Evolutionary conservation across 23 tunicate genomes (phyloP), one percentile per base, ranked within the genome.

Genomic region (Styela clava): DNA sequence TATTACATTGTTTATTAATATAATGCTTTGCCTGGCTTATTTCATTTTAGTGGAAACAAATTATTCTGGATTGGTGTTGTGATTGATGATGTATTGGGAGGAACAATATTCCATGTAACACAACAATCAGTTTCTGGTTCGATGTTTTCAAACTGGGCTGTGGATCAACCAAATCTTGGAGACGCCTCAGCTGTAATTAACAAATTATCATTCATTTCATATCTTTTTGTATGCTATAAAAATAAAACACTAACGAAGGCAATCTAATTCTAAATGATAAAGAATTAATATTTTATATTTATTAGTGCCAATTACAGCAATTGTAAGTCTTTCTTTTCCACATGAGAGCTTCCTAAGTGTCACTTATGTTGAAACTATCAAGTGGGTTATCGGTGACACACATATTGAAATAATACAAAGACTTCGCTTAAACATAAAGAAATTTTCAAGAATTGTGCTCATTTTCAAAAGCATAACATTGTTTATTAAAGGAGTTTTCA

Each of bases 41-140:
- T 44, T 7, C 56, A 44, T 44, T 44, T 44, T 44, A 44, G 56
- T 44, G 56, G 56, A 12, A 44, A 44, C 56, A 76, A 64, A 19
- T 33, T 76, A 64, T 76, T 35, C 30, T 76, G 81, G 81, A 52
- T 76, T 52, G 81, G 81, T 18, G 65, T 76, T 52, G 81, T 52
- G 23, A 28, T 71, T 71, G 77, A 71, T 32, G 77, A 71, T 32
- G 20, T 16, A 16, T 71, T 71, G 24, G 77, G 77, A 3, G 77
- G 77, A 32, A 76, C 81, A 32, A n/a, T 76, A 44, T 52, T 52
- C 30, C 21, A 33, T 23, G 27, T 52, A 12, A 44, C 64, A 24
- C 62, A 56, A 22, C n/a, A 44, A 27, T 52, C 65, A 16, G 22
- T 76, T 44, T 12, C 69, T 23, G 65, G 52, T 21, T 1, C 81